A percentile compares a stretch with the other conserved stretches of the same genome.
These are phyloP conservation scores for Bombylius major DNA, from an alignment of 2,888 invertebrate species.

Conservation along the genomic window DNA sequence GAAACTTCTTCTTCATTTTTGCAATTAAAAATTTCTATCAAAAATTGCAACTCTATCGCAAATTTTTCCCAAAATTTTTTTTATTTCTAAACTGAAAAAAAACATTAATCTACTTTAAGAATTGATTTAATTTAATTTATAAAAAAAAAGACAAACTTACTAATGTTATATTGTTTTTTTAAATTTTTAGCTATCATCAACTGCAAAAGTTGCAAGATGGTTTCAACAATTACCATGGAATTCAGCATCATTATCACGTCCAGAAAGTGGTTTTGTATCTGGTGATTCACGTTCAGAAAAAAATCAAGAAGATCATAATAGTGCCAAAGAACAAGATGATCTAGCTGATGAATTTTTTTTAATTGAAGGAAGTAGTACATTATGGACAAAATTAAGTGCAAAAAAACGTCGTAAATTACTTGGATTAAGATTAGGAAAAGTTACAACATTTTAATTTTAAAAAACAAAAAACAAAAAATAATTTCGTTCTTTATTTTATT, in stretches of 20 bases:
- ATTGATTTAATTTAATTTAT: too few species aligned
- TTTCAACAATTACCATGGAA: constrained; percentile 51
- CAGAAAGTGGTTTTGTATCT: constrained; percentile 66
- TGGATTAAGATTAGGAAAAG: constrained; percentile 55
- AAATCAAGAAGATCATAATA: constrained; percentile 37
- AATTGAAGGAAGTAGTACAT: constrained; percentile 51
- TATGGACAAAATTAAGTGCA: constrained; percentile 54
- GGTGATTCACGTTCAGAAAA: constrained; percentile 46
- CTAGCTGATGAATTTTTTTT: constrained; percentile 48
- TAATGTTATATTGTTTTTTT: constrained; percentile 8
- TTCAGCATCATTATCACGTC: constrained; percentile 51
- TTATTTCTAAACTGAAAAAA: too few species aligned
- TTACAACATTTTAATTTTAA: constrained; percentile 50
- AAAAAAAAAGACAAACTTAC: too few species aligned
- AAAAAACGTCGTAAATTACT: constrained; percentile 57
- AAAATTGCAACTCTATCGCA: too few species aligned
- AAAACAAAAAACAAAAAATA: not conserved
- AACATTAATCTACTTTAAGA: too few species aligned
- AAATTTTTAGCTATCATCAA: constrained; percentile 51
- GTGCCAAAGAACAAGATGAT: constrained; percentile 30
- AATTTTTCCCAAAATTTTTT: too few species aligned
- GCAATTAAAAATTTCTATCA: too few species aligned
- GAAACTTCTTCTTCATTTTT: too few species aligned
- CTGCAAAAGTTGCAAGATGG: constrained; percentile 71
- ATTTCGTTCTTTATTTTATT: not conserved